Conservation (phyloP, 2,888 invertebrate species). For the Pollenia angustigena region DNA sequence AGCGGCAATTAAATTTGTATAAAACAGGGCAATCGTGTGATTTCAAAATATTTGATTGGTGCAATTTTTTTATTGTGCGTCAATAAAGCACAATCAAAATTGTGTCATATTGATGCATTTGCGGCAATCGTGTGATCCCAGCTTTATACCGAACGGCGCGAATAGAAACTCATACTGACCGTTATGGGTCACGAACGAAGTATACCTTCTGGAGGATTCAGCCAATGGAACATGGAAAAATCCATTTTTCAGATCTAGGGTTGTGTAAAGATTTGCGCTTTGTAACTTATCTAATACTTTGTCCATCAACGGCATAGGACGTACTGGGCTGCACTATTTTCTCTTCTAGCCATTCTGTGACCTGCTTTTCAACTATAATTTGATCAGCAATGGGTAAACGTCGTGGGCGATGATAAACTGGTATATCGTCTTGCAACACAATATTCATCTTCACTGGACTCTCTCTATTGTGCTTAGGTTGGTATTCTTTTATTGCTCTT, state of each 20-base stretch:
- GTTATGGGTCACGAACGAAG: slow-evolving; percentile 74
- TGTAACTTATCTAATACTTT: slow-evolving; percentile 66
- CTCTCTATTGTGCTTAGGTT: neutral
- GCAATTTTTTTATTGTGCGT: no score
- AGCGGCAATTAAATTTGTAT: no score
- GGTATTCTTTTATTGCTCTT: neutral
- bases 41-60: no score
- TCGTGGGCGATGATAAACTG: slow-evolving; percentile 71
- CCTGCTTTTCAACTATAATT: slow-evolving; percentile 35
- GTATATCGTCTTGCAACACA: slow-evolving; percentile 51
- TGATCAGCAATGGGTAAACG: slow-evolving; percentile 75
- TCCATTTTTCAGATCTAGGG: slow-evolving; percentile 54
- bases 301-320: slow-evolving; percentile 60
- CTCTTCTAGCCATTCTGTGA: slow-evolving; percentile 40
- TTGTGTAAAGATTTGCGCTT: slow-evolving; percentile 51
- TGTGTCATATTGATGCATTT: no score
- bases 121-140: no score
- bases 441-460: slow-evolving; percentile 67
- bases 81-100: no score
- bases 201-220: slow-evolving; percentile 71
- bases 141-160: no score
- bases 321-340: slow-evolving; percentile 14
- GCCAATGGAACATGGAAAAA: slow-evolving; percentile 45
- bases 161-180: slow-evolving; percentile 67
- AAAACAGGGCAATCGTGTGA: no score